phyloP scores from a whole-genome alignment of 1,140 invertebrate genomes.

The Aphis gossypii region DNA sequence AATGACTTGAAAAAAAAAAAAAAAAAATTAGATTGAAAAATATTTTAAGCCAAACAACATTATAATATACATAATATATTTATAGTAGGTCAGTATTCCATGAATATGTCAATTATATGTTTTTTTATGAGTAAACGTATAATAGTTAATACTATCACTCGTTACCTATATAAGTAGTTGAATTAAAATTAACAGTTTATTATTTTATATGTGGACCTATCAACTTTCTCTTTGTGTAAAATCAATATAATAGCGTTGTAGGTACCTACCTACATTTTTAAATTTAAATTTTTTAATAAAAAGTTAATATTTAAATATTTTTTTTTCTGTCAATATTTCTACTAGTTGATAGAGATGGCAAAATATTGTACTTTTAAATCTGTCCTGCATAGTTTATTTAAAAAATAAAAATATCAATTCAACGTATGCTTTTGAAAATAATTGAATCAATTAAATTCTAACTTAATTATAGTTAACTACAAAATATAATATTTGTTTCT shows the following conservation, averaged over 20 bases:
- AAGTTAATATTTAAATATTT: background rate
- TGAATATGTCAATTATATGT: background rate
- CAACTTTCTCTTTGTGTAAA: slow-evolving; percentile 3
- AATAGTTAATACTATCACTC: background rate
- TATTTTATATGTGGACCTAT: background rate
- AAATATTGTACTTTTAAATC: background rate
- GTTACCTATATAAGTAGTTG: background rate
- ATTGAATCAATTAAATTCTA: background rate
- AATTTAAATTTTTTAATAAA: background rate
- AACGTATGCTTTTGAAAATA: background rate
- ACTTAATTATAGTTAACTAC: background rate
- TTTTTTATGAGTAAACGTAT: background rate
- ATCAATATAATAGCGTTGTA: background rate
- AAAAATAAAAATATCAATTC: background rate
- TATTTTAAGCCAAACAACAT: background rate
- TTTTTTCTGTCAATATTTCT: too few species aligned
- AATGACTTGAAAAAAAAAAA: background rate
- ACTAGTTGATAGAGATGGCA: too few species aligned
- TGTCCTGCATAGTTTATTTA: background rate
- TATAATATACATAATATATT: background rate
- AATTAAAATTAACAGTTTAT: slow-evolving; percentile 12
- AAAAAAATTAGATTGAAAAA: background rate
- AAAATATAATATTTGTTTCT: background rate
- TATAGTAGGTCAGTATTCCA: background rate
- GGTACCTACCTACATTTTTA: background rate